Percentiles rank a stretch among this genome's conserved stretches.
phyloP scores from a whole-genome alignment of 2,797 vertebrate species.

The Gobio occitaniae region DNA sequence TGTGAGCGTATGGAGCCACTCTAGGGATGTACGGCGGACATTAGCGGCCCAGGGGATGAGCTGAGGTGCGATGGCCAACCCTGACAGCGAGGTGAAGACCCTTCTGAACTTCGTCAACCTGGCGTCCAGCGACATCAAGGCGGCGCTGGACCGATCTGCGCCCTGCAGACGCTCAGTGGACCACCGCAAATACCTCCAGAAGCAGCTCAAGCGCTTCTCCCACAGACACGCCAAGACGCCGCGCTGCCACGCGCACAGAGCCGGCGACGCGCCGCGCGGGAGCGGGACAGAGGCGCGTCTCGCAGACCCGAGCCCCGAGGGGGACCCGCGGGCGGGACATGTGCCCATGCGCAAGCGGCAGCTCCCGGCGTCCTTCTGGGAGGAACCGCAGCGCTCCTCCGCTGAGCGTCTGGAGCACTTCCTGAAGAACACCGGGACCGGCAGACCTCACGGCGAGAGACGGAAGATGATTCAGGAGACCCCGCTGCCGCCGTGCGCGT shows the following conservation, averaged over 20 bases:
- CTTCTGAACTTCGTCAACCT: constrained; percentile 96
- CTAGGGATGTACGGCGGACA: too few species aligned
- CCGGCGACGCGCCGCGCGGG: constrained; percentile 67
- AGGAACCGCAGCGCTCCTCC: constrained; percentile 87
- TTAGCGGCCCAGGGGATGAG: background rate
- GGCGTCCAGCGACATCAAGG: constrained; percentile 98
- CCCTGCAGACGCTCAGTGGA: constrained; percentile 97
- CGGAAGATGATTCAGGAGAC: constrained; percentile 66
- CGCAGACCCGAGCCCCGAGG: constrained; percentile 56
- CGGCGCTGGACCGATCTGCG: constrained; percentile 95
- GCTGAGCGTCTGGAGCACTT: constrained; percentile 68
- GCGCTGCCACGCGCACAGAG: constrained; percentile 82
- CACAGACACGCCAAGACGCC: constrained; percentile 92
- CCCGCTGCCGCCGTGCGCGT: constrained; percentile 73
- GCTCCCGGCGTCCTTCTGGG: constrained; percentile 97
- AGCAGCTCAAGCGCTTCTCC: constrained; percentile 96
- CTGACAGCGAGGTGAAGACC: constrained; percentile 97
- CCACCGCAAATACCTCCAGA: constrained; percentile 97
- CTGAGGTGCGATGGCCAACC: constrained; percentile 82
- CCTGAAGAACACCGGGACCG: constrained; percentile 66
- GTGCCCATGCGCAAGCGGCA: constrained; percentile 98
- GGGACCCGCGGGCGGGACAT: constrained; percentile 71
- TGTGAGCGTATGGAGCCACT: background rate
- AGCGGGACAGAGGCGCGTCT: constrained; percentile 61
- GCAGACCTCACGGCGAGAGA: constrained; percentile 62